phyloP scores from a whole-genome alignment of 2,888 invertebrate species.

The Hyles lineata region DNA sequence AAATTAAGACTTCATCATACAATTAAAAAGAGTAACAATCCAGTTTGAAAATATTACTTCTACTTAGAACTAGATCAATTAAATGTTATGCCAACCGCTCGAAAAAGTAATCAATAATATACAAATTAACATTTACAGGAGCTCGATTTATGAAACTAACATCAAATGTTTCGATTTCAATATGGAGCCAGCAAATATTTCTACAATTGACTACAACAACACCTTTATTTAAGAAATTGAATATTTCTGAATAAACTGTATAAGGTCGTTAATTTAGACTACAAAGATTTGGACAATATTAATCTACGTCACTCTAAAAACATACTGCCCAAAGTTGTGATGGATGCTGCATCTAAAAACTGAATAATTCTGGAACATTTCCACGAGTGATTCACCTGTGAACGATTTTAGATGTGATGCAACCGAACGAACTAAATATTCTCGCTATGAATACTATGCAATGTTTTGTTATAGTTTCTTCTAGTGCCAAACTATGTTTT shows the following conservation, averaged over 20 bases:
- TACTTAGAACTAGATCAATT: no score
- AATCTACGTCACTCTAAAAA: background rate
- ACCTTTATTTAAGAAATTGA: no score
- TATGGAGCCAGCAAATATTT: no score
- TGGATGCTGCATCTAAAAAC: background rate
- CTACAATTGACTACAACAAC: no score
- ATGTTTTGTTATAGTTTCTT: slow-evolving; percentile 10
- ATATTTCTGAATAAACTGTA: no score
- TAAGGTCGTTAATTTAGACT: no score
- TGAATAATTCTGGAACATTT: slow-evolving; percentile 69
- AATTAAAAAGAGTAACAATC: background rate
- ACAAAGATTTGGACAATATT: background rate
- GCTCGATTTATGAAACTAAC: no score
- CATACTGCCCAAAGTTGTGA: background rate
- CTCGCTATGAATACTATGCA: slow-evolving; percentile 29
- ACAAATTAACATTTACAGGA: no score
- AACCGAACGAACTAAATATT: slow-evolving; percentile 58
- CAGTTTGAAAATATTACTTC: no score
- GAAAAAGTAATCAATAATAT: no score
- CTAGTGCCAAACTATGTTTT: background rate
- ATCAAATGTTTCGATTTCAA: no score
- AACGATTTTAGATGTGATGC: slow-evolving; percentile 75
- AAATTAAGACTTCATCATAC: background rate
- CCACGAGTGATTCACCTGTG: slow-evolving; percentile 76
- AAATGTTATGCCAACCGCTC: no score